Evolutionary conservation across 2,888 invertebrate species (phyloP).

Genomic region (Acanthacorydalis orientalis): DNA sequence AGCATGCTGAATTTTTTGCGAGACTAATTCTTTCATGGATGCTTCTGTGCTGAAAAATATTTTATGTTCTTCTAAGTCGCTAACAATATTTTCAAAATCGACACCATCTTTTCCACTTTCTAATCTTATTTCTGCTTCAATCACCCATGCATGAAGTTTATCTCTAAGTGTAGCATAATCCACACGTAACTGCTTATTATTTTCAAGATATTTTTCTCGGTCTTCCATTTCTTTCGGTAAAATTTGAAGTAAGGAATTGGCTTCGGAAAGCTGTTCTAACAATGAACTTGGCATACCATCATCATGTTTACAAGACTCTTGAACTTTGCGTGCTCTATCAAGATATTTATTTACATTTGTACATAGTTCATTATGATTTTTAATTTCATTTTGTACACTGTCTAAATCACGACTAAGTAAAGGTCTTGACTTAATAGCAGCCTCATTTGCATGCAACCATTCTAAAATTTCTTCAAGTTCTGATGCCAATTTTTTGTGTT

Average conservation of each 20-base stretch:
- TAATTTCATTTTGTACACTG: constrained; percentile 67
- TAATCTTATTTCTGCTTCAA: constrained; percentile 62
- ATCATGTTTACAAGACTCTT: constrained; percentile 54
- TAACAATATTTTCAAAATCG: constrained; percentile 69
- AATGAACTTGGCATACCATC: constrained; percentile 65
- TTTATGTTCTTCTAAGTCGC: constrained; percentile 75
- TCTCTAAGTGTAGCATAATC: constrained; percentile 62
- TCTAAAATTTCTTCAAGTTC: constrained; percentile 72
- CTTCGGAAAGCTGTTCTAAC: constrained; percentile 72
- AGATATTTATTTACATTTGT: constrained; percentile 53
- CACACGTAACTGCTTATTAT: constrained; percentile 57
- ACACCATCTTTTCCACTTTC: constrained; percentile 69
- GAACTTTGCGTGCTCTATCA: constrained; percentile 50
- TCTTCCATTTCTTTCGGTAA: constrained; percentile 68
- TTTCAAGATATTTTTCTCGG: constrained; percentile 60
- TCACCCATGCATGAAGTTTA: constrained; percentile 67
- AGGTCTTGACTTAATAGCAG: constrained; percentile 65
- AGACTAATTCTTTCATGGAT: constrained; percentile 60
- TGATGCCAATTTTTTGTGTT: constrained; percentile 67
- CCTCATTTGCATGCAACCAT: constrained; percentile 70
- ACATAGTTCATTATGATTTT: constrained; percentile 52
- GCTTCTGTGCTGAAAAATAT: constrained; percentile 68
- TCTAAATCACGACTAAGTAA: constrained; percentile 58
- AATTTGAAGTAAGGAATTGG: constrained; percentile 57
- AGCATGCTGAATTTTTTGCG: constrained; percentile 64